A percentile compares a stretch with the other conserved stretches of the same genome.
Evolutionary conservation across 2,888 invertebrate genomes (phyloP).

Genomic region (Nysson spinosus): DNA sequence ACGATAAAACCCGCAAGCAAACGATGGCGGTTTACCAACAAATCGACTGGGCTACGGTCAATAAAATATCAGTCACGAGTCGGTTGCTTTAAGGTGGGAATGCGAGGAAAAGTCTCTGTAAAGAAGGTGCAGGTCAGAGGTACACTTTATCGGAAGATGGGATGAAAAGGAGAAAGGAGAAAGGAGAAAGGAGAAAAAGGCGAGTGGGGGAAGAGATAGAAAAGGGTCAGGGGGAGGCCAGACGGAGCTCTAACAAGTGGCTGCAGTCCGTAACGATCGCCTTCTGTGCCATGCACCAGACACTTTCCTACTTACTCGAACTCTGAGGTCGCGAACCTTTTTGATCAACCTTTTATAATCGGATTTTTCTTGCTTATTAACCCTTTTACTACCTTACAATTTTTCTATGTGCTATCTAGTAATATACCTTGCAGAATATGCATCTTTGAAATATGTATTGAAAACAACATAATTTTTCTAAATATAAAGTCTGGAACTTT

Average conservation of each 20-base stretch:
- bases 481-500: no score
- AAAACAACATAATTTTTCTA: no score
- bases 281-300: constrained; percentile 58
- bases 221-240: constrained; percentile 43
- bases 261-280: constrained; percentile 68
- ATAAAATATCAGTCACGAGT: constrained; percentile 38
- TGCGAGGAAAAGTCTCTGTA: constrained; percentile 8
- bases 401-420: no score
- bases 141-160: constrained; percentile 18
- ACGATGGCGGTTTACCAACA: constrained; percentile 24
- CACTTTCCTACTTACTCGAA: constrained; percentile 44
- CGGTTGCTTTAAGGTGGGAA: background rate
- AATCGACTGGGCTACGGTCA: constrained; percentile 32
- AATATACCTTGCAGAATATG: no score
- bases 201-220: no score
- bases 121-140: constrained; percentile 33
- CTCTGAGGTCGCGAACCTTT: no score
- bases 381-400: no score
- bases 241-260: constrained; percentile 70
- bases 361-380: no score
- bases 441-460: no score
- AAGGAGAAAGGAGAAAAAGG: constrained; percentile 4
- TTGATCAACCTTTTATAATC: no score
- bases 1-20: background rate
- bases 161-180: constrained; percentile 3